Percentiles rank a stretch among this genome's conserved stretches.
phyloP scores from a whole-genome alignment of 2,113 vertebrate genomes.

The Rhea americana region DNA sequence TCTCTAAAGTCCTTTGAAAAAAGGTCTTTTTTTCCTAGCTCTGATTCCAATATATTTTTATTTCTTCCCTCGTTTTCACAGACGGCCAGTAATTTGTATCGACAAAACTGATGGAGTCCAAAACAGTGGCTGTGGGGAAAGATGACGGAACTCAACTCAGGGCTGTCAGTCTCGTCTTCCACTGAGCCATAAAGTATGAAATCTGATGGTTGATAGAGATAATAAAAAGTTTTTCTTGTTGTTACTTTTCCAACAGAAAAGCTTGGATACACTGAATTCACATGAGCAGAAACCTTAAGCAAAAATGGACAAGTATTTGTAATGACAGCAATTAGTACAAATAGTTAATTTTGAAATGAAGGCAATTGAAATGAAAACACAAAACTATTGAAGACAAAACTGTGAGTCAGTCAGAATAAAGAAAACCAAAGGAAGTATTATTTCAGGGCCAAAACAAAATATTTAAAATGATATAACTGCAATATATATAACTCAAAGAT shows the following conservation, averaged over 20 bases:
- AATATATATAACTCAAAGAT: background rate
- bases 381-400: background rate
- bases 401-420: background rate
- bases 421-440: background rate
- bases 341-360: background rate
- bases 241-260: background rate
- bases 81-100: background rate
- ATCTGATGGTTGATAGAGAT: background rate
- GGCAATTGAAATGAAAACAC: background rate
- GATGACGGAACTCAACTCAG: background rate
- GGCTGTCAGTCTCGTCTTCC: background rate
- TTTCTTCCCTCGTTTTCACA: background rate
- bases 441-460: background rate
- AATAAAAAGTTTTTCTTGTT: background rate
- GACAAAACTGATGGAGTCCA: background rate
- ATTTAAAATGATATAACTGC: background rate
- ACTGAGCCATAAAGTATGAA: background rate
- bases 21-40: background rate
- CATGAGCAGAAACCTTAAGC: background rate
- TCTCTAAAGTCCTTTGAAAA: background rate
- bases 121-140: background rate
- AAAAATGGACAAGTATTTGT: background rate
- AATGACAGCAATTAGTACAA: background rate
- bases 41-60: background rate
- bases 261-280: background rate